Evolutionary conservation across 2,888 invertebrate genomes (phyloP).

Genomic region (Glaucopsyche alexis): DNA sequence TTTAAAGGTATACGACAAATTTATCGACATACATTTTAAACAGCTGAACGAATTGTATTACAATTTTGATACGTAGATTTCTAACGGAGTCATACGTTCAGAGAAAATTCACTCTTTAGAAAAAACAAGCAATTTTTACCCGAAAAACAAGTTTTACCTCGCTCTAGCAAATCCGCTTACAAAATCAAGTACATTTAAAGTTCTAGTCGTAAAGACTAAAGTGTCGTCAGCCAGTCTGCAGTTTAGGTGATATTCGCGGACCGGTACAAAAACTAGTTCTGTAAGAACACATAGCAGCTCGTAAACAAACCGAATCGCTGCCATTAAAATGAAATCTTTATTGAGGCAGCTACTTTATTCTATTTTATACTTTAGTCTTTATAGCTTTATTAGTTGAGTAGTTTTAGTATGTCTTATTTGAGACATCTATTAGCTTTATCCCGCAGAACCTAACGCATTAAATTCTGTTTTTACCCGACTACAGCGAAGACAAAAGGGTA

Average conservation of each 20-base stretch:
- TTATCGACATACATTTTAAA: too few relatives aligned
- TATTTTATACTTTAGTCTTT: neutral
- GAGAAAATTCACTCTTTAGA: neutral
- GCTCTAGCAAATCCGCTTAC: neutral
- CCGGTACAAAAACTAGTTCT: constrained; percentile 24
- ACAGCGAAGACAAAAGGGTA: too few relatives aligned
- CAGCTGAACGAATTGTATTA: too few relatives aligned
- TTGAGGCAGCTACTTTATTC: neutral
- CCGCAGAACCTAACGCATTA: too few relatives aligned
- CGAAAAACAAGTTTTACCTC: neutral
- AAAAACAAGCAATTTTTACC: neutral
- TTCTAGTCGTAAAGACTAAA: neutral
- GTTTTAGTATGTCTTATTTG: neutral
- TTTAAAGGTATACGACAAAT: too few relatives aligned
- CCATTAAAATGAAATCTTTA: constrained; percentile 19
- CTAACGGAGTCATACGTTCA: too few relatives aligned
- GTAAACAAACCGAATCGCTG: constrained; percentile 4
- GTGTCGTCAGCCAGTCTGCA: constrained; percentile 15
- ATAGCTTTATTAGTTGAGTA: neutral
- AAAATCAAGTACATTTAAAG: neutral
- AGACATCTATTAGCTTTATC: neutral
- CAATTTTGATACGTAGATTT: too few relatives aligned
- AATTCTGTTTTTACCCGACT: too few relatives aligned
- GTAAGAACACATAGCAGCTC: constrained; percentile 15
- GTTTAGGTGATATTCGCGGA: constrained; percentile 16